Base-by-base conservation (phyloP, 2,113 vertebrate genomes). In the Panurus biarmicus region DNA sequence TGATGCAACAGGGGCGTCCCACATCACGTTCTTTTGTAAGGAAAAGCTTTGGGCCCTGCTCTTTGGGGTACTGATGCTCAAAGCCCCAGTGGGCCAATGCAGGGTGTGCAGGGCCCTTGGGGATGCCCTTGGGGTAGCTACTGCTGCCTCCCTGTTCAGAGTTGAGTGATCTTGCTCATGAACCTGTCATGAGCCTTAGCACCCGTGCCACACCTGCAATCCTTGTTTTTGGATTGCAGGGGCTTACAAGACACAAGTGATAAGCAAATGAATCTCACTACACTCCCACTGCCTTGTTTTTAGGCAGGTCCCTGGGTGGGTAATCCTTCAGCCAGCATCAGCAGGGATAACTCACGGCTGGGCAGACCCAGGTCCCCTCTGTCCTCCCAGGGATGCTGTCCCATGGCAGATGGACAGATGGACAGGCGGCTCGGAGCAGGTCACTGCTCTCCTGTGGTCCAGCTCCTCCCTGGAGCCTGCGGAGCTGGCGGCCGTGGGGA, bases 51-150 rank as follows among this genome's bases (percentile, higher is more conserved):
- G 1, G 3, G 42, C 71, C 45, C 45, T 53, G 17, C 28, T 84
- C 12, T 66, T 51, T 23, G 36, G 31, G n/a, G 6, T 36, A 22
- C 40, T 21, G 73, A 60, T 65, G 58, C 58, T 76, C 67, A 66
- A 0, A 1, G 18, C 21, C 38, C 9, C 7, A 2, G 3, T 0
- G 31, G 45, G 69, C 35, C 48, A 64, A 18, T 0, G 1, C 42
- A 62, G 47, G 47, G 11, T 5, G 26, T 29, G 73, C 56, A 57
- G 65, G 15, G 45, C 25, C 51, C 31, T 14, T 0, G 8, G 77
- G 50, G 40, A 69, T 7, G 21, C 28, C 23, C 6, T 19, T 40
- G 60, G 61, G 51, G 3, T 0, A 56, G 62, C 67, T 73, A 67
- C n/a, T 26, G 44, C 51, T 4, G 9, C 56, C 60, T 66, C 60